These are phyloP conservation scores for rat (Rattus norvegicus) DNA, from an alignment of 2,113 vertebrate genomes.

Conservation along the genomic window GRCr8 NC_086023.1:154352501-154353000, in stretches of 20 bases:
- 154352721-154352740: slow-evolving; percentile 24
- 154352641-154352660: background rate
- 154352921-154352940: background rate
- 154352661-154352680: background rate
- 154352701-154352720: slow-evolving; percentile 64
- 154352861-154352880: slow-evolving; percentile 68
- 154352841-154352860: slow-evolving; percentile 14
- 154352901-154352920: background rate
- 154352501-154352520: background rate
- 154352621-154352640: background rate
- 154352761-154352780: background rate
- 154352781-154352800: background rate
- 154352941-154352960: background rate
- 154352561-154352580: background rate
- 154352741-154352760: slow-evolving; percentile 52
- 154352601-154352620: background rate
- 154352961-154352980: background rate
- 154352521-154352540: background rate
- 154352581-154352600: rapidly evolving
- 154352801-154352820: background rate
- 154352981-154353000: background rate
- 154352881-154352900: background rate
- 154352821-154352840: background rate
- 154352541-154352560: background rate
- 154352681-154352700: slow-evolving; percentile 62